These are phyloP conservation scores for Benitochromis conjunctus DNA, from an alignment of 2,113 vertebrate genomes.

Conservation along the genomic window DNA sequence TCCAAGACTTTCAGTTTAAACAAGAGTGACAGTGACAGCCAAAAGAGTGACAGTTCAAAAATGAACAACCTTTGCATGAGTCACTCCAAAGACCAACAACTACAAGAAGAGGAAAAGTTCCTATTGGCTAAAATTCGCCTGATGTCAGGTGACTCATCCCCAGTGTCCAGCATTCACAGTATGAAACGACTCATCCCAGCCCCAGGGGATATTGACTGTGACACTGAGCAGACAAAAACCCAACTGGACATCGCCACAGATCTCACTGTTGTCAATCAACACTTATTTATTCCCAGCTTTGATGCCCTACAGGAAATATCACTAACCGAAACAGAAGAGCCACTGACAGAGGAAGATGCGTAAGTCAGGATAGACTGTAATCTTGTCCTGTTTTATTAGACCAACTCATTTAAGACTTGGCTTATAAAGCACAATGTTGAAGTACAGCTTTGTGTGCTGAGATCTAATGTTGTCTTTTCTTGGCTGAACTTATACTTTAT, in stretches of 20 bases:
- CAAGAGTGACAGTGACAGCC: not conserved
- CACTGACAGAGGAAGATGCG: conserved; percentile 4
- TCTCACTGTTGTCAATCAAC: not conserved
- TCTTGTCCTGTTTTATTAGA: not conserved
- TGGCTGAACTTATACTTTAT: not conserved
- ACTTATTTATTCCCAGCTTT: not conserved
- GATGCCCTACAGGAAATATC: conserved; percentile 27
- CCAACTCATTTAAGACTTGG: not conserved
- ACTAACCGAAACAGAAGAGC: conserved; percentile 17
- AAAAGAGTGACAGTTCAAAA: not conserved
- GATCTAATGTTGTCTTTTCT: not conserved
- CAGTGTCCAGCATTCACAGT: not conserved
- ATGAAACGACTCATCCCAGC: conserved; percentile 62
- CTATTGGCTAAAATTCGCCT: conserved; percentile 60
- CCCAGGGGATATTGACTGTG: conserved; percentile 36
- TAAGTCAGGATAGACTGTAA: conserved; percentile 43
- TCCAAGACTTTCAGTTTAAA: not conserved
- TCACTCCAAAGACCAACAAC: conserved; percentile 23
- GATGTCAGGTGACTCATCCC: conserved; percentile 48
- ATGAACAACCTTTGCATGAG: not conserved
- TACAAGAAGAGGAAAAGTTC: conserved; percentile 59
- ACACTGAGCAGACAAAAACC: not conserved
- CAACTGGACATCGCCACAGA: not conserved
- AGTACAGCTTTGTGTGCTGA: not conserved
- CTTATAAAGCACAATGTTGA: not conserved